Evolutionary conservation across 2,888 invertebrate genomes (phyloP), one percentile per base, ranked within the genome.

Genomic region (Zootermopsis nevadensis): DNA sequence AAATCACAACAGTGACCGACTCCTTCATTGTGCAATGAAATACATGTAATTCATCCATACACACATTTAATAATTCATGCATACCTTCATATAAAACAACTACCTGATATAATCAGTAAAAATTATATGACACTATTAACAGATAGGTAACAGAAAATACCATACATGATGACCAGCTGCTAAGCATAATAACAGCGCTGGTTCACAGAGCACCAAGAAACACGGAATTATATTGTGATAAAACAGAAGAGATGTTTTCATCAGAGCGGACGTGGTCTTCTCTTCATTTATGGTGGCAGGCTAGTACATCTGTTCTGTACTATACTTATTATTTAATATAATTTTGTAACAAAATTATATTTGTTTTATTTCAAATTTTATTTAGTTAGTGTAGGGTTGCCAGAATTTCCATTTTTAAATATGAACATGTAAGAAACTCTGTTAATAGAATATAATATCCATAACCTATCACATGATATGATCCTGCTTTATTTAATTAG

Each of bases 151-250:
- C 24, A 55, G 53, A 55, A 6, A 55, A 55, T 55, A 55, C 15
- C 24, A 35, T 72, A 22, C 24, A 38, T 76, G 76, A 76, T 30
- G n/a, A 38, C 76, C 76, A 76, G 38, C 35, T 38, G 22, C 19
- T 76, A 76, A 10, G n/a, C 22, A 38, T 30, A 76, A 76, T 38
- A 76, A 76, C 76, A 42, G 24, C 22, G 76, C 42, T 38, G 38
- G 38, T 38, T 38, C 42, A 38, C 76, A 24, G 76, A 76, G 76
- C 76, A 76, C 76, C 76, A 76, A 76, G 76, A 38, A 76, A 27
- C 38, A 76, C 74, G 24, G 15, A 7, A 48, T n/a, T 15, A 15
- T 48, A 12, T 48, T 48, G 48, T 48, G 48, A 55, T 19, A 15
- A 24, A 22, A 6, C 7, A 24, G 15, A 55, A 55, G 10, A 55